Evolutionary conservation across 1,140 invertebrate species (phyloP), one percentile per base, ranked within the genome.

Genomic region (Apolygus lucorum): DNA sequence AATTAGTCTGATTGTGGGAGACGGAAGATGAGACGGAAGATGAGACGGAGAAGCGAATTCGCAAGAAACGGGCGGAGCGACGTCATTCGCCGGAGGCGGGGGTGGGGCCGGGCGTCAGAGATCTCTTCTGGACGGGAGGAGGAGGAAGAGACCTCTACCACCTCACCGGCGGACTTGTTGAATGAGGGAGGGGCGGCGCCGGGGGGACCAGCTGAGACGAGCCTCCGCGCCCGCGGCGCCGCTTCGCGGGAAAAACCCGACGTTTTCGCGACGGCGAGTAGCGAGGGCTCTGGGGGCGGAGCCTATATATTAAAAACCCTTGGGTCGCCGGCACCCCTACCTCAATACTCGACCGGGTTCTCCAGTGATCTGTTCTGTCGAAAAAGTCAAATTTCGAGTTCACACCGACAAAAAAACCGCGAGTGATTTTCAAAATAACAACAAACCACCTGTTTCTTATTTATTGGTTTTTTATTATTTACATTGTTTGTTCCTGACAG

Each of bases 111-210:
- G 34, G 52, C 52, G n/a, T n/a, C n/a, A n/a, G n/a, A n/a, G n/a
- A n/a, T n/a, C n/a, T n/a, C n/a, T n/a, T n/a, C n/a, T n/a, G 21
- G 66, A 42, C 42, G 34, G 21, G 34, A 68, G 26, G 25, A 8
- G 1, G 17, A 42, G 42, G 66, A 69, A 17, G 24, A 28, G n/a
- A 29, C 68, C 17, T 62, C 52, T 34, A 63, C 29, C 25, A 63
- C 62, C 28, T 63, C 52, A 21, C 62, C 68, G 28, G 68, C 68
- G n/a, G 62, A 52, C 28, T 69, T 54, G 21, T 69, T 54, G 52
- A 69, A 69, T 62, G 25, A 28, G 24, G 28, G 17, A 22, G 29
- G 24, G 29, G n/a, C 24, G 54, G 28, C 24, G 28, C 22, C 14
- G 34, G 25, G 2, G 26, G n/a, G 2, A 70, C 25, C 21, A 52